Evolutionary conservation across 2,113 vertebrate species (phyloP).

Genomic region (Indri indri): DNA sequence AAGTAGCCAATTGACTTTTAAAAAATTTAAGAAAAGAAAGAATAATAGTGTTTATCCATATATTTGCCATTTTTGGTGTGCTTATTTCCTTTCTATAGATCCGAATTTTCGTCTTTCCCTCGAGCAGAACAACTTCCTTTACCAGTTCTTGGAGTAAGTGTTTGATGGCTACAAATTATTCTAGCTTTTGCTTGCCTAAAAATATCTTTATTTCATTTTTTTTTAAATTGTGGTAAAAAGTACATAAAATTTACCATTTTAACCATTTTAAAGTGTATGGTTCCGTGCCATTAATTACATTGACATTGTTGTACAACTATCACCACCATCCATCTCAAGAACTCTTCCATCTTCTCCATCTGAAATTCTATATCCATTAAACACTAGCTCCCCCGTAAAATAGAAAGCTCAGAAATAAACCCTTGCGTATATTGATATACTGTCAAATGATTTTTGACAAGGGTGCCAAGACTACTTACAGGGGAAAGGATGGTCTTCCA

Average conservation of each 20-base stretch:
- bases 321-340: too few relatives aligned
- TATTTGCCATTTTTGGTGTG: not conserved
- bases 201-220: not conserved
- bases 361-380: too few relatives aligned
- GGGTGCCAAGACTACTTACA: too few relatives aligned
- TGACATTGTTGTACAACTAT: not conserved
- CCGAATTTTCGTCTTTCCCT: too few relatives aligned
- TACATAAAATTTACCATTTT: not conserved
- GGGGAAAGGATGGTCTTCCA: too few relatives aligned
- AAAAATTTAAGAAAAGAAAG: not conserved
- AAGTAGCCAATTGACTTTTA: not conserved
- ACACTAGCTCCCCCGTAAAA: too few relatives aligned
- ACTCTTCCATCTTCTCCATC: too few relatives aligned
- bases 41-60: not conserved
- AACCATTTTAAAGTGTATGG: not conserved
- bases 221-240: not conserved
- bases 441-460: too few relatives aligned
- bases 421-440: too few relatives aligned
- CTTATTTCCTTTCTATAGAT: too few relatives aligned
- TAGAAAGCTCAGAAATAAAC: too few relatives aligned
- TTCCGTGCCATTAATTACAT: not conserved
- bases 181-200: not conserved
- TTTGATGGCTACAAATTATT: not conserved
- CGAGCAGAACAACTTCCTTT: not conserved
- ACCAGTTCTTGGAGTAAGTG: not conserved